Evolutionary conservation across 2,797 vertebrate genomes (phyloP).

Genomic region (Lithobates pipiens): DNA sequence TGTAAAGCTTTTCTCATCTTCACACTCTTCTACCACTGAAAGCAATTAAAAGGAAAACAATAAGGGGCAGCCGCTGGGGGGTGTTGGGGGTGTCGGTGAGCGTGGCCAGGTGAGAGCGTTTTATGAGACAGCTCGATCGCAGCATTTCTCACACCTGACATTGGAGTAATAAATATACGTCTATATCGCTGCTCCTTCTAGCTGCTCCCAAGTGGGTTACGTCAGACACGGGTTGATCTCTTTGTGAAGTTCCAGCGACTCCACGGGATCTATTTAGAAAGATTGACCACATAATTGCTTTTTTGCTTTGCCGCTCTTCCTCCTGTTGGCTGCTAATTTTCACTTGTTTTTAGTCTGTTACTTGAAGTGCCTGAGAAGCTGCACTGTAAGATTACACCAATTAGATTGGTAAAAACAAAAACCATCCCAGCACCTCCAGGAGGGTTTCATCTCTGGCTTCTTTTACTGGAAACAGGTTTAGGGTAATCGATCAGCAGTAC

Average conservation of each 20-base stretch:
- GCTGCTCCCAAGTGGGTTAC: too few species aligned
- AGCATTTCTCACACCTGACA: not conserved
- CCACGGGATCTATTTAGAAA: not conserved
- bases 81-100: not conserved
- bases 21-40: too few species aligned
- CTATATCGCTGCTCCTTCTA: not conserved
- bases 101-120: not conserved
- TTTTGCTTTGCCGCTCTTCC: not conserved
- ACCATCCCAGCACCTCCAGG: too few species aligned
- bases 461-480: too few species aligned
- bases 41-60: not conserved
- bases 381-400: not conserved
- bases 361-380: not conserved
- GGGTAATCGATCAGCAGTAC: too few species aligned
- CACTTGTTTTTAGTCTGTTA: not conserved
- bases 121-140: not conserved
- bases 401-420: too few species aligned
- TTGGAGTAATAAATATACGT: not conserved
- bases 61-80: not conserved
- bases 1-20: not conserved
- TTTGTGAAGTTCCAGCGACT: not conserved
- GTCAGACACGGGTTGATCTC: not conserved
- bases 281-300: not conserved
- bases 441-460: too few species aligned
- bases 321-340: not conserved